phyloP scores from a whole-genome alignment of 1,140 invertebrate genomes.

The Zaprionus ornatus region DNA sequence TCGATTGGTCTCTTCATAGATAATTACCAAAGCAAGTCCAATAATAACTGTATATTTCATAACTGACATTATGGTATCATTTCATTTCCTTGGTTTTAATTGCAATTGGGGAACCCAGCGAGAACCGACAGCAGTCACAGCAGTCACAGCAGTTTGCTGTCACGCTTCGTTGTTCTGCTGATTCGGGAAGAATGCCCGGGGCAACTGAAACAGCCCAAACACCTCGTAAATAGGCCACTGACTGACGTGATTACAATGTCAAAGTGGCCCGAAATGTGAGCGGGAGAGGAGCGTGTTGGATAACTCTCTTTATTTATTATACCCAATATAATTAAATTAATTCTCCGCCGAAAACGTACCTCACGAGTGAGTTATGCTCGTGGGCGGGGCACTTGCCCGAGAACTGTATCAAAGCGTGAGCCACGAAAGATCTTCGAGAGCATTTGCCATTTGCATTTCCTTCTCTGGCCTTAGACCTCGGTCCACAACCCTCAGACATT shows the following conservation, averaged over 20 bases:
- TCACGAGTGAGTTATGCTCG: constrained; percentile 11
- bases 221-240: constrained; percentile 58
- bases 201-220: constrained; percentile 40
- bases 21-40: constrained; percentile 1
- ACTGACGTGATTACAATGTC: constrained; percentile 75
- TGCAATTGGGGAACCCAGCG: constrained; percentile 6
- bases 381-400: constrained; percentile 53
- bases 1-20: not conserved
- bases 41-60: constrained; percentile 7
- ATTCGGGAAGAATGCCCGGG: constrained; percentile 16
- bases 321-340: constrained; percentile 73
- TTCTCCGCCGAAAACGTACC: constrained; percentile 46
- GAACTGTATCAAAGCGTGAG: constrained; percentile 69
- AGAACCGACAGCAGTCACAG: not conserved
- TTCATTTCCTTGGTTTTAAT: constrained; percentile 2
- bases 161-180: constrained; percentile 40
- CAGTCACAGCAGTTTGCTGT: constrained; percentile 28
- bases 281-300: constrained; percentile 25
- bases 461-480: constrained; percentile 23
- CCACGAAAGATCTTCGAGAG: constrained; percentile 55
- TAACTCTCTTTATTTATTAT: constrained; percentile 75
- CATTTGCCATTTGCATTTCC: constrained; percentile 65
- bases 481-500: constrained; percentile 39
- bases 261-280: constrained; percentile 29
- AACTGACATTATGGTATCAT: constrained; percentile 16